A percentile compares a stretch with the other conserved stretches of the same genome.
phyloP scores from a whole-genome alignment of 1,140 invertebrate genomes.

The Bilobella aurantiaca region DNA sequence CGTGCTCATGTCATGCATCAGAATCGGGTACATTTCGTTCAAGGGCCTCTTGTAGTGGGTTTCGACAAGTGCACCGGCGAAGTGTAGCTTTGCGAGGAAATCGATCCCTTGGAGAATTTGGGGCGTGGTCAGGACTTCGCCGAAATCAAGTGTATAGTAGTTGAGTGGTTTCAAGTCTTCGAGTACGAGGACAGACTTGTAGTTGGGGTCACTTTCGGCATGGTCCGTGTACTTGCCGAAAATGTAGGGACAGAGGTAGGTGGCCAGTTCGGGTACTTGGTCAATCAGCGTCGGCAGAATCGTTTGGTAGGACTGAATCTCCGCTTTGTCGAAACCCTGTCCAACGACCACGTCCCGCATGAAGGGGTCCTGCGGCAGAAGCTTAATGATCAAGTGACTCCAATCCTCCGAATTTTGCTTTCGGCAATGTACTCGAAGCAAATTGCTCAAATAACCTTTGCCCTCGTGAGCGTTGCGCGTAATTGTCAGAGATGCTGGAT shows the following conservation, averaged over 20 bases:
- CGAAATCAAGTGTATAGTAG: neutral
- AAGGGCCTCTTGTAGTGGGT: neutral
- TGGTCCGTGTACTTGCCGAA: neutral
- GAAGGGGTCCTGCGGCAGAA: neutral
- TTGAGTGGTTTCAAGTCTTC: conserved; percentile 1
- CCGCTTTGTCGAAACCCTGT: neutral
- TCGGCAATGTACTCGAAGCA: neutral
- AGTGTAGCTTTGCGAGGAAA: conserved; percentile 21
- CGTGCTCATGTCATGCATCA: neutral
- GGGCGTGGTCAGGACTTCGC: neutral
- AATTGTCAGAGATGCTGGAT: neutral
- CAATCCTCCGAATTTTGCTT: neutral
- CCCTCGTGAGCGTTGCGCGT: conserved; percentile 1
- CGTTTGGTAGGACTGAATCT: neutral
- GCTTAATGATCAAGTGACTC: neutral
- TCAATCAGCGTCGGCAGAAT: neutral
- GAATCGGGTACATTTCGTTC: conserved; percentile 3
- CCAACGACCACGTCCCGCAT: neutral
- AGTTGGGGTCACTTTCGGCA: neutral
- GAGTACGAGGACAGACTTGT: conserved; percentile 3
- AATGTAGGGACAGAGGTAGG: neutral
- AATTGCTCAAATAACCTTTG: conserved; percentile 11
- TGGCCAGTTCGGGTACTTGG: neutral
- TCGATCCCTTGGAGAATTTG: conserved; percentile 9
- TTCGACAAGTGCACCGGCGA: conserved; percentile 9